Evolutionary conservation across 2,113 vertebrate genomes (phyloP), one percentile per base, ranked within the genome.

Genomic region (Perccottus glenii): DNA sequence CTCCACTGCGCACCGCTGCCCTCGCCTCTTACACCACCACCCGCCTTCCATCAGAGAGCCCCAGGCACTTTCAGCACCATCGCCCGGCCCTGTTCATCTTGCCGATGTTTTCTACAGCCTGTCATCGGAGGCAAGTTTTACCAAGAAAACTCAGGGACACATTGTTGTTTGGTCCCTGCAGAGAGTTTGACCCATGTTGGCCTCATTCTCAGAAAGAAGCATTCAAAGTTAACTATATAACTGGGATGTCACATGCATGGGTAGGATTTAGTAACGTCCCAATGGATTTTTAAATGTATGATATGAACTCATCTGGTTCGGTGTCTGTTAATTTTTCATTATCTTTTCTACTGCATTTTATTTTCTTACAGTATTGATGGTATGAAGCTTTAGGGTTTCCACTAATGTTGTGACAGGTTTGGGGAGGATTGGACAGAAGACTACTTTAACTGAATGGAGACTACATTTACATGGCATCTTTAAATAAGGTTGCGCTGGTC

Each of bases 101-200:
- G 77, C 63, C 70, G 60, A 91, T 88, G 78, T 85, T 85, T 85
- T 69, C 58, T 75, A 73, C 83, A 88, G 80, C 84, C 80, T 85
- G 85, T 91, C 88, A 89, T 33, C 53, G 45, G 67, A 82, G 62
- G 60, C 63, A 77, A 81, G 87, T 83, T 11, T 73, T 58, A 42
- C 60, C 11, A 58, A 60, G 62, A 66, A 83, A 87, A 87, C 79
- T 85, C 75, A 58, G 9, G 19, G 65, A 50, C 75, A 72, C 73
- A 65, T 63, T 74, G 70, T 69, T 55, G 66, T 73, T 32, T 71
- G 43, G 16, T 38, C 64, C 45, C 64, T 9, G 64, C 38, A 63
- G 67, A 63, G 42, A 15, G 19, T 46, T 57, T 57, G 73, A 77
- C 77, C 78, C 60, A 9, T 1, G 10, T 4, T 19, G 49, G 67